Base-by-base conservation (phyloP, 2,888 invertebrate species). In the Aspidiotus rigidus region DNA sequence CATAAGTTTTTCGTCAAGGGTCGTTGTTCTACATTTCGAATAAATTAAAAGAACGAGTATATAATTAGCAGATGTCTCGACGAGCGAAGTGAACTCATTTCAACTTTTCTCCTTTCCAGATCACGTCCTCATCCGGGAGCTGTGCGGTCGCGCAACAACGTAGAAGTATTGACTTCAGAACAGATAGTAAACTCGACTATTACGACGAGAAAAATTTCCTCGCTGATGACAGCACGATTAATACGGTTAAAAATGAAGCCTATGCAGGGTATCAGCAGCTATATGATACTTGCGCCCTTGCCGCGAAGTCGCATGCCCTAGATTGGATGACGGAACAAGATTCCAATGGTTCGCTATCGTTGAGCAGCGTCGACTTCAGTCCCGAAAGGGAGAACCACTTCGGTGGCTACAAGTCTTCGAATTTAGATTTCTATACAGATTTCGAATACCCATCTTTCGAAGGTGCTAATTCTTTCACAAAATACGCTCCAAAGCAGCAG, bases 81-180 rank as follows among this genome's bases (percentile, higher is more conserved):
- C 49, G 49, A 2, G 10, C 49, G 49, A 13, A n/a, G 6, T 1
- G 6, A 13, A 49, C 10, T 44, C 15, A n/a, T 44, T 41, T 63
- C 28, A 28, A 17, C 54, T 28, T n/a, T 16, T 56, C n/a, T 44
- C 6, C n/a, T 53, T 67, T 71, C 11, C 70, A 75, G 75, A 75
- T 75, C 66, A 75, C 75, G 2, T 75, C 75, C 2, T 73, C 74
- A 9, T 74, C 74, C 9, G 76, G 76, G 10, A 76, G 75, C 61
- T 76, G 75, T 70, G 76, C 76, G 10, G 69, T 74, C n/a, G 75
- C 74, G 7, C 75, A 75, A 62, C 75, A 75, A 70, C 71, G 62
- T 66, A 74, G 62, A 70, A 62, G 16, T n/a, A 15, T 28, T 17
- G 56, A 66, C 41, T 40, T 41, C 10, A 56, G 42, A 16, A 41